A percentile compares a stretch with the other conserved stretches of the same genome.
Conservation (phyloP, 1,140 invertebrate genomes). For the Gryllus bimaculatus region DNA sequence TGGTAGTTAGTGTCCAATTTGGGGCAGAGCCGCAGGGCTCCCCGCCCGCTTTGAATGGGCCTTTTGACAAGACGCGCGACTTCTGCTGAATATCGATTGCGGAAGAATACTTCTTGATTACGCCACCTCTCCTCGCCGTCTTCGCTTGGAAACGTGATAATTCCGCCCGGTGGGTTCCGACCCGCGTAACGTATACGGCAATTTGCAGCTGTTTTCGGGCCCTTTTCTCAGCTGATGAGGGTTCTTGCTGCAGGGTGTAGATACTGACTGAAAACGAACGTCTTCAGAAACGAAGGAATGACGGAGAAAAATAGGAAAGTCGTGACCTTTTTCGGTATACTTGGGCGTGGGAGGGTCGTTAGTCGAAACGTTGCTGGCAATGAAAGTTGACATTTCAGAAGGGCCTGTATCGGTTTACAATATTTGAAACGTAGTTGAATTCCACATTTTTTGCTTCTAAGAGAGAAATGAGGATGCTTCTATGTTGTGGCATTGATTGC, state of each 20-base stretch:
- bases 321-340: no score
- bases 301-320: no score
- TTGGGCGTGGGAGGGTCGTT: no score
- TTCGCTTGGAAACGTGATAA: neutral
- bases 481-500: no score
- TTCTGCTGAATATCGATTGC: neutral
- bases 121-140: neutral
- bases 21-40: neutral
- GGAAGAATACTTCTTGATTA: neutral
- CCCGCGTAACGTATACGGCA: neutral
- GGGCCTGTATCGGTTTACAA: no score
- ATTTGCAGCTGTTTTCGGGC: neutral
- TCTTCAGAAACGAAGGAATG: neutral
- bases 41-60: neutral
- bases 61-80: neutral
- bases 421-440: no score
- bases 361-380: no score
- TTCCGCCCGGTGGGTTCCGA: neutral
- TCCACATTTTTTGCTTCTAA: no score
- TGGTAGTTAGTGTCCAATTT: constrained; percentile 4
- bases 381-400: no score
- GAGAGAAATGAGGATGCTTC: no score
- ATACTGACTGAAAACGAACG: neutral
- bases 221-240: neutral
- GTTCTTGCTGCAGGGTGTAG: neutral